A percentile compares a stretch with the other conserved stretches of the same genome.
Conservation (phyloP, 2,797 vertebrate genomes). For the Hydrophis major region DNA sequence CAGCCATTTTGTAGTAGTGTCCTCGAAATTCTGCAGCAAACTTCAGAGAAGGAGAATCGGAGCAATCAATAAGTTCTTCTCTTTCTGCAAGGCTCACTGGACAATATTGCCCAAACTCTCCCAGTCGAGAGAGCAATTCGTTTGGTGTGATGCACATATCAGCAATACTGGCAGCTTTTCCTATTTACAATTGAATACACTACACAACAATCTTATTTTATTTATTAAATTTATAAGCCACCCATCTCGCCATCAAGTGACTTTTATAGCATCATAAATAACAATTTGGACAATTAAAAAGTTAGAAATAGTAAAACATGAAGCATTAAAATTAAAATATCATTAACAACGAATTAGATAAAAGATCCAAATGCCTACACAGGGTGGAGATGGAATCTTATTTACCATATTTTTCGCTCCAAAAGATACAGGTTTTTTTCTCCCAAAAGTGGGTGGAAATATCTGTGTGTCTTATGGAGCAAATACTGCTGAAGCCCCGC, state of each 20-base stretch:
- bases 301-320: background rate
- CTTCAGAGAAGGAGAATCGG: conserved; percentile 71
- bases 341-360: background rate
- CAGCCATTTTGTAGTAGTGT: conserved; percentile 88
- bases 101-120: conserved; percentile 88
- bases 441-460: too few relatives aligned
- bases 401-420: too few relatives aligned
- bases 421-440: too few relatives aligned
- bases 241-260: background rate
- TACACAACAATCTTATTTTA: background rate
- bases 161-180: conserved; percentile 83
- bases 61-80: conserved; percentile 82
- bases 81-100: conserved; percentile 86
- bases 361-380: background rate
- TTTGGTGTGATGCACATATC: conserved; percentile 83
- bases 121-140: conserved; percentile 80
- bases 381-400: background rate
- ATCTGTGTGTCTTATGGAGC: too few relatives aligned
- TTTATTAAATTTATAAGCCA: background rate
- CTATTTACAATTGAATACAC: conserved; percentile 65
- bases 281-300: background rate
- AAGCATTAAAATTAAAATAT: background rate
- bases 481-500: too few relatives aligned
- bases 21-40: conserved; percentile 83
- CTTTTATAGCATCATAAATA: background rate